These are phyloP conservation scores for Tachina lurida DNA, from an alignment of 2,888 invertebrate genomes.

Conservation along the genomic window DNA sequence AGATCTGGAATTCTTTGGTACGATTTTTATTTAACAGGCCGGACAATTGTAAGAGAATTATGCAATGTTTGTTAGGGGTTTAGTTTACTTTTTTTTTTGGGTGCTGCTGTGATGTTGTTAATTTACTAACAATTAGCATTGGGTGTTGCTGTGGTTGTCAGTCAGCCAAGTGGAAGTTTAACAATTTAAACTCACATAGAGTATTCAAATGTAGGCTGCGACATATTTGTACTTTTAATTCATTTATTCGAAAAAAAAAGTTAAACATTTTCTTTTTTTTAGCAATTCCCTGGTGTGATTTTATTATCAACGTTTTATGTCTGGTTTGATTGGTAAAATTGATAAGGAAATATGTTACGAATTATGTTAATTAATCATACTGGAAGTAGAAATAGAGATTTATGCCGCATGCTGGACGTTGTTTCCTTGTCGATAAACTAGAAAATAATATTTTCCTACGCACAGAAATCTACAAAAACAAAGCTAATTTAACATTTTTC, in stretches of 20 bases:
- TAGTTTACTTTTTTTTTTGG: slow-evolving; percentile 22
- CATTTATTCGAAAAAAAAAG: slow-evolving; percentile 4
- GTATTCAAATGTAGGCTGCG: slow-evolving; percentile 49
- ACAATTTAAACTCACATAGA: slow-evolving; percentile 47
- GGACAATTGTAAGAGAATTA: slow-evolving; percentile 28
- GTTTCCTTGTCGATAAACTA: background rate
- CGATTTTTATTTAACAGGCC: slow-evolving; percentile 1
- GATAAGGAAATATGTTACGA: slow-evolving; percentile 53
- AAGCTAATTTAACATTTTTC: too few species aligned
- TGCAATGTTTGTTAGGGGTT: slow-evolving; percentile 23
- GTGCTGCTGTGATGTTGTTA: slow-evolving; percentile 66
- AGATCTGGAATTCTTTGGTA: slow-evolving; percentile 48
- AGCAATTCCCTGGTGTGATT: slow-evolving; percentile 68
- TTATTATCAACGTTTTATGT: slow-evolving; percentile 67
- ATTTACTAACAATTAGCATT: slow-evolving; percentile 71
- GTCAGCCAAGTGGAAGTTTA: slow-evolving; percentile 67
- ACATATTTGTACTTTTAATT: slow-evolving; percentile 10
- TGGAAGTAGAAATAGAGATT: too few species aligned
- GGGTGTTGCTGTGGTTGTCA: slow-evolving; percentile 70
- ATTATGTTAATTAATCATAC: background rate
- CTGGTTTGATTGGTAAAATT: slow-evolving; percentile 66
- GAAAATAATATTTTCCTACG: too few species aligned
- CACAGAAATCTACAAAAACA: too few species aligned
- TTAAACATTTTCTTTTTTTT: slow-evolving; percentile 27
- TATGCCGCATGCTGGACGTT: too few species aligned